Percentiles rank a stretch among this genome's conserved stretches.
These are phyloP conservation scores for Paratrypauchen microcephalus DNA, from an alignment of 2,797 vertebrate species.

Conservation along the genomic window DNA sequence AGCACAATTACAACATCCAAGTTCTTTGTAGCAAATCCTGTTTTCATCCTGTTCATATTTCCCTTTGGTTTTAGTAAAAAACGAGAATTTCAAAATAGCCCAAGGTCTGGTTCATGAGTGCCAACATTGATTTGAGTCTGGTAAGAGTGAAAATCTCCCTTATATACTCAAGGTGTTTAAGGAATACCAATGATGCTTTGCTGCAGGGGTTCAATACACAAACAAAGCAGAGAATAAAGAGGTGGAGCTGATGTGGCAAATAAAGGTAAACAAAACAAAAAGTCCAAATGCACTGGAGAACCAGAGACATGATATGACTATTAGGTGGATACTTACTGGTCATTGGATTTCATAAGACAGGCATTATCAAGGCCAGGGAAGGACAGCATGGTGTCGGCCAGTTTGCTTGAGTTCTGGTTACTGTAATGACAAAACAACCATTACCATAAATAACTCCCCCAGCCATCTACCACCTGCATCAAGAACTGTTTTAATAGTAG, in stretches of 20 bases:
- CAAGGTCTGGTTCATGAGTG: slow-evolving; percentile 62
- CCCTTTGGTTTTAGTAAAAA: slow-evolving; percentile 21
- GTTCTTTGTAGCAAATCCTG: slow-evolving; percentile 13
- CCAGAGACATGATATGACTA: slow-evolving; percentile 25
- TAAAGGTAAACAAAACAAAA: not conserved
- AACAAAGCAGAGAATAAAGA: slow-evolving; percentile 44
- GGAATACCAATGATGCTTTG: slow-evolving; percentile 73
- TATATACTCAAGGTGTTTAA: slow-evolving; percentile 71
- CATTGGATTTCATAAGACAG: slow-evolving; percentile 76
- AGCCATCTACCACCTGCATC: not conserved
- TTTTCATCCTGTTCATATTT: slow-evolving; percentile 6
- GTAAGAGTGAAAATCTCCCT: slow-evolving; percentile 65
- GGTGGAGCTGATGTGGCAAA: slow-evolving; percentile 18
- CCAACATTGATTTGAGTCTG: slow-evolving; percentile 71
- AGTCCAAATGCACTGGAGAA: slow-evolving; percentile 17
- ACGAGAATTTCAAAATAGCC: slow-evolving; percentile 31
- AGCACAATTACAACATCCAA: slow-evolving; percentile 19
- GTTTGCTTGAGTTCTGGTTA: slow-evolving; percentile 72
- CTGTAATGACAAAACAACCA: slow-evolving; percentile 64
- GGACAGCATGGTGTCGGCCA: slow-evolving; percentile 84
- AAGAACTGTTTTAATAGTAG: not conserved
- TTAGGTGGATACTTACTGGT: slow-evolving; percentile 68
- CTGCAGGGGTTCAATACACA: slow-evolving; percentile 58
- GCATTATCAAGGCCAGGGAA: slow-evolving; percentile 88
- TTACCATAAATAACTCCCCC: not conserved